These are phyloP conservation scores for Archaeoteleia sp. DNA, from an alignment of 2,888 invertebrate genomes.

Conservation along the genomic window DNA sequence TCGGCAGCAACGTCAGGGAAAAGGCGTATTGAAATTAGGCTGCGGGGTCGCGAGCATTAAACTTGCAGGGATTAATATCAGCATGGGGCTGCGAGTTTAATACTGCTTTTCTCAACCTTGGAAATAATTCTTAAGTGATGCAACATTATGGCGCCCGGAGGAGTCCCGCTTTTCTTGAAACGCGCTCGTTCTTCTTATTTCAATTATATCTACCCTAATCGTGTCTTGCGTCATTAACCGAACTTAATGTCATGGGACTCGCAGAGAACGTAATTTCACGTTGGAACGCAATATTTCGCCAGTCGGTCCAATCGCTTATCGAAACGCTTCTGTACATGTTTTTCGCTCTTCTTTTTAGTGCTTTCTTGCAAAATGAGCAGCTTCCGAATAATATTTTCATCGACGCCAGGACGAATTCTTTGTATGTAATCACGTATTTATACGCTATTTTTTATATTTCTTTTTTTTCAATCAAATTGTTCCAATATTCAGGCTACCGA, in stretches of 20 bases:
- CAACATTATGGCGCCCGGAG: constrained; percentile 43
- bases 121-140: constrained; percentile 49
- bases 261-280: constrained; percentile 48
- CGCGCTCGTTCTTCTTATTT: constrained; percentile 64
- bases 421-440: constrained; percentile 7
- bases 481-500: constrained; percentile 24
- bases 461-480: constrained; percentile 30
- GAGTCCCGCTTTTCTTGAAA: constrained; percentile 38
- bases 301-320: constrained; percentile 28
- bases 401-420: constrained; percentile 19
- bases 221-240: constrained; percentile 68
- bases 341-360: constrained; percentile 5
- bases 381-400: constrained; percentile 12
- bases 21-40: constrained; percentile 67
- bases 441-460: constrained; percentile 2
- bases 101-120: constrained; percentile 14
- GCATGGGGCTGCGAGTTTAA: constrained; percentile 24
- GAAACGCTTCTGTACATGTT: constrained; percentile 8
- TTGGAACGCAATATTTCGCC: constrained; percentile 18
- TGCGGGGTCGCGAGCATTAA: constrained; percentile 66
- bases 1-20: constrained; percentile 31
- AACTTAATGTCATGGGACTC: constrained; percentile 54
- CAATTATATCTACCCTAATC: constrained; percentile 67
- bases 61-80: constrained; percentile 71
- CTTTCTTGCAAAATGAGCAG: constrained; percentile 8